A percentile compares a stretch with the other conserved stretches of the same genome.
These are phyloP conservation scores for Sicus ferrugineus DNA, from an alignment of 2,888 invertebrate genomes.

Conservation along the genomic window DNA sequence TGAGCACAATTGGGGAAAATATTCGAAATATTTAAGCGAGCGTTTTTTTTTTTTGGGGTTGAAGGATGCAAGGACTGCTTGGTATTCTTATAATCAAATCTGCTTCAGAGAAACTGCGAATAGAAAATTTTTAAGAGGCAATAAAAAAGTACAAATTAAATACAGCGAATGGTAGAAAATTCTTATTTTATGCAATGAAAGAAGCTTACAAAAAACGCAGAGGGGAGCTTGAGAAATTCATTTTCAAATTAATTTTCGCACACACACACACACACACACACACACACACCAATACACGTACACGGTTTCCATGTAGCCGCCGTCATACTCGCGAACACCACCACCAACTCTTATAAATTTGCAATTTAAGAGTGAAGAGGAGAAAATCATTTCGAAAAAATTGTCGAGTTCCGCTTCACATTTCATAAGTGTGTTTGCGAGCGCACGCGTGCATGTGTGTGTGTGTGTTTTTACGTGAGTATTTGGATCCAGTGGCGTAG, in stretches of 20 bases:
- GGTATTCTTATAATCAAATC: no score
- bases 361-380: slow-evolving; percentile 8
- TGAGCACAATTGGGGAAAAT: not conserved
- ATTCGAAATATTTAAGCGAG: not conserved
- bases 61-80: no score
- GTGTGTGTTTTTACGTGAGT: not conserved
- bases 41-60: not conserved
- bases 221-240: slow-evolving; percentile 3
- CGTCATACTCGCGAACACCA: not conserved
- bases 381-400: no score
- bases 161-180: no score
- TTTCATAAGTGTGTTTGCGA: not conserved
- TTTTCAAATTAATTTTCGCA: slow-evolving; percentile 7
- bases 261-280: not conserved
- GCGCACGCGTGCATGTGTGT: not conserved
- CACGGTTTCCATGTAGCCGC: not conserved
- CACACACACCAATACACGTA: not conserved
- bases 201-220: not conserved
- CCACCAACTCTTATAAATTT: slow-evolving; percentile 13
- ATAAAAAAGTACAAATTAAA: no score
- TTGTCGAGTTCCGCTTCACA: not conserved
- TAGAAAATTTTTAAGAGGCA: no score
- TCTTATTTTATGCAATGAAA: no score
- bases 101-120: no score
- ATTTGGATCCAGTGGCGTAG: not conserved